Conservation (phyloP, 2,888 invertebrate genomes). For the Resseliella maxima region DNA sequence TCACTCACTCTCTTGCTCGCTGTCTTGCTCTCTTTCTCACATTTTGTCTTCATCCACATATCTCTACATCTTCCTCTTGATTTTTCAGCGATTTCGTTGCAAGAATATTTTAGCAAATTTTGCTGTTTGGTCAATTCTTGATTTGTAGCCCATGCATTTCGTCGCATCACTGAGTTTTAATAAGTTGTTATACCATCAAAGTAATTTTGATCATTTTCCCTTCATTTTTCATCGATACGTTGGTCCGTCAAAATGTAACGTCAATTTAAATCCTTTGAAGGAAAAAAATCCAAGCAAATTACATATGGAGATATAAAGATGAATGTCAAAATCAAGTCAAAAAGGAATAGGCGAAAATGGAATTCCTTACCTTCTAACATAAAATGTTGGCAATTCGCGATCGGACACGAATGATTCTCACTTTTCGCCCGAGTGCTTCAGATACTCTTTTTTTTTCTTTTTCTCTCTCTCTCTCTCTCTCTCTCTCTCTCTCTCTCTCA, state of each 20-base stretch:
- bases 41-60: neutral
- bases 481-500: neutral
- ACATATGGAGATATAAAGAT: neutral
- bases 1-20: neutral
- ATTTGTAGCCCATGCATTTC: neutral
- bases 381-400: conserved; percentile 12
- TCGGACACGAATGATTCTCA: conserved; percentile 28
- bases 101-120: neutral
- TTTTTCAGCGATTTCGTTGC: neutral
- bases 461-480: neutral
- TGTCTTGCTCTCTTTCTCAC: too few relatives aligned
- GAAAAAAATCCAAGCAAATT: conserved; percentile 3
- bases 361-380: conserved; percentile 54
- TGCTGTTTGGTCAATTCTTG: neutral
- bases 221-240: neutral
- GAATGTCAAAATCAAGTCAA: neutral
- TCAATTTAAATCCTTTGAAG: neutral
- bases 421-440: conserved; percentile 23
- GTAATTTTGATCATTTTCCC: conserved; percentile 36
- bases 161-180: neutral
- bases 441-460: neutral
- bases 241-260: neutral
- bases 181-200: neutral
- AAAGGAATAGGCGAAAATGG: conserved; percentile 1
- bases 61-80: neutral